These are phyloP conservation scores for Pristiophorus japonicus DNA, from an alignment of 2,113 vertebrate species.

Conservation along the genomic window DNA sequence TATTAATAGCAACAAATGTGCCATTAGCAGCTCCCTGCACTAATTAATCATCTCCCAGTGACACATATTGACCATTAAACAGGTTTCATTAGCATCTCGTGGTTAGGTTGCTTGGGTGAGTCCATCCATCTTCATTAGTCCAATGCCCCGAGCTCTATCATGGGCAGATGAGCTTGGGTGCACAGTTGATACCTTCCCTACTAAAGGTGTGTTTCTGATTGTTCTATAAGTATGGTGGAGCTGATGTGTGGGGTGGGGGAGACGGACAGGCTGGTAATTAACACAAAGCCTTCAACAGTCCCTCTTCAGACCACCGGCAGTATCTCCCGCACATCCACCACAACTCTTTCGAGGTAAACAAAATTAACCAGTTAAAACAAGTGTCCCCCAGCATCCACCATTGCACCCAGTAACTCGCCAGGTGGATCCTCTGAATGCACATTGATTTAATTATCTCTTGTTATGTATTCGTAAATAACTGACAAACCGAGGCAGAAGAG, in stretches of 20 bases:
- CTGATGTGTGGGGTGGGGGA: background rate
- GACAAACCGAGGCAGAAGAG: no score
- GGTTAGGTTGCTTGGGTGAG: conserved; percentile 42
- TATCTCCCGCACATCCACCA: background rate
- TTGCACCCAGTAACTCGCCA: background rate
- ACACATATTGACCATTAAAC: conserved; percentile 49
- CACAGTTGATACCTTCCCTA: conserved; percentile 31
- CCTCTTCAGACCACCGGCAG: background rate
- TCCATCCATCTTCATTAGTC: conserved; percentile 50
- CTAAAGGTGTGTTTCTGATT: conserved; percentile 7
- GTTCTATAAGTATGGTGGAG: background rate
- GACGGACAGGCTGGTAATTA: background rate
- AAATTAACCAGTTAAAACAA: no score
- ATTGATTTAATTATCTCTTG: background rate
- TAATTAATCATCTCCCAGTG: conserved; percentile 47
- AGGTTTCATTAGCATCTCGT: conserved; percentile 46
- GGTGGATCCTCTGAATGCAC: background rate
- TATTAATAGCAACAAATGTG: conserved; percentile 46
- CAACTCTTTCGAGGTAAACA: no score
- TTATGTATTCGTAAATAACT: no score
- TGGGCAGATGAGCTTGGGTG: conserved; percentile 40
- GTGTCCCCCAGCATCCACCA: no score
- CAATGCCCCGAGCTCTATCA: conserved; percentile 40
- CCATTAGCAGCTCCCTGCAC: conserved; percentile 39
- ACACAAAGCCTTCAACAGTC: background rate